These are phyloP conservation scores for Polypterus bichir DNA, from an alignment of 2,113 vertebrate species.

Conservation along the genomic window DNA sequence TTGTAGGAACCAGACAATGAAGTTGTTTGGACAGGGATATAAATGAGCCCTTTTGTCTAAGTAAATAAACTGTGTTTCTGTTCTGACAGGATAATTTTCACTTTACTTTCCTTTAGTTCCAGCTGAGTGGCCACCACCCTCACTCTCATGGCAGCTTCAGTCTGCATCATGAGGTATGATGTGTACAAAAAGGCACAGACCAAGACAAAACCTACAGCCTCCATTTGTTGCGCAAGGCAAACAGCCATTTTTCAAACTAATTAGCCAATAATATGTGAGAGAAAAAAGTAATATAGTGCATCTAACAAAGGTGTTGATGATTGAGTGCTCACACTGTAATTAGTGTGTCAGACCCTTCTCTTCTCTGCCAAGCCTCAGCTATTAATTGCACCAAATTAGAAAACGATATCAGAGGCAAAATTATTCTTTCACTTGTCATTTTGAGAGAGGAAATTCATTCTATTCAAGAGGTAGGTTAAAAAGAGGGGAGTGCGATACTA, in stretches of 20 bases:
- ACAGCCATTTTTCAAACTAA: slow-evolving; percentile 96
- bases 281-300: slow-evolving; percentile 76
- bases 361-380: slow-evolving; percentile 82
- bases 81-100: slow-evolving; percentile 88
- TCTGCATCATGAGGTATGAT: slow-evolving; percentile 68
- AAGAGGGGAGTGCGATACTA: slow-evolving; percentile 68
- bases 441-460: slow-evolving; percentile 80
- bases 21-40: slow-evolving; percentile 86
- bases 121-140: slow-evolving; percentile 70
- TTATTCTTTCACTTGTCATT: slow-evolving; percentile 97
- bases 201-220: slow-evolving; percentile 71
- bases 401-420: slow-evolving; percentile 96
- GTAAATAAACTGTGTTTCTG: slow-evolving; percentile 92
- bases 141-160: slow-evolving; percentile 55
- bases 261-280: slow-evolving; percentile 97
- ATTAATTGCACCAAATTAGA: slow-evolving; percentile 99
- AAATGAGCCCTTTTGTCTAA: slow-evolving; percentile 92
- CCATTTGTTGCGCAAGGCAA: slow-evolving; percentile 84
- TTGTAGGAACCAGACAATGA: slow-evolving; percentile 77
- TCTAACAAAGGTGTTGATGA: slow-evolving; percentile 99
- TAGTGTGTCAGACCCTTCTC: slow-evolving; percentile 91
- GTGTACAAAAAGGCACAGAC: slow-evolving; percentile 69
- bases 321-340: slow-evolving; percentile 98
- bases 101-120: slow-evolving; percentile 81
- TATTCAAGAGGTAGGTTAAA: slow-evolving; percentile 77